phyloP scores from a whole-genome alignment of 2,797 vertebrate genomes.

The Toxotes lorentzi region DNA sequence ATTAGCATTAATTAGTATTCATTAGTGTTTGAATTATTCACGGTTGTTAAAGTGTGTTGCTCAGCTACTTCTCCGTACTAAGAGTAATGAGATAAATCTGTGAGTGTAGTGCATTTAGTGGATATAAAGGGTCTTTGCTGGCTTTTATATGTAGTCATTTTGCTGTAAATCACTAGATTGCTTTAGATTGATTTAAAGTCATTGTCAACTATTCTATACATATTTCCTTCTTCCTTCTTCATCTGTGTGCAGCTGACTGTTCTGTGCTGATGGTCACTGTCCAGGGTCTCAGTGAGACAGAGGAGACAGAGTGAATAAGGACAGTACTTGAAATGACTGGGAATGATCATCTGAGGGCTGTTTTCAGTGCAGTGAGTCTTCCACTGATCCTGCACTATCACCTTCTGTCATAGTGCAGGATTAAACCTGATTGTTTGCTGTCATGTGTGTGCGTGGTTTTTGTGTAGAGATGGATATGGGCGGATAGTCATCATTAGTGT shows the following conservation, averaged over 20 bases:
- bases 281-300: neutral
- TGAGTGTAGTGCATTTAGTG: neutral
- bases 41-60: neutral
- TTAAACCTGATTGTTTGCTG: slow-evolving; percentile 22
- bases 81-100: neutral
- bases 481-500: slow-evolving; percentile 60
- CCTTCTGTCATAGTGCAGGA: slow-evolving; percentile 1
- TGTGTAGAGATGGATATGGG: slow-evolving; percentile 18
- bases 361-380: neutral
- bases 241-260: too few relatives aligned
- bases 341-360: neutral
- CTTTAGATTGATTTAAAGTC: neutral
- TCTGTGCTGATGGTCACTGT: neutral
- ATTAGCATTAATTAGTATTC: slow-evolving; percentile 36
- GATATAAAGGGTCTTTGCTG: neutral
- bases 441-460: neutral
- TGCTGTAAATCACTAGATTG: neutral
- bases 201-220: neutral
- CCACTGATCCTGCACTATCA: too few relatives aligned
- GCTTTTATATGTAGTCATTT: neutral
- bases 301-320: neutral
- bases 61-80: neutral
- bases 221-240: neutral
- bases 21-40: slow-evolving; percentile 28
- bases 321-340: neutral